Base-by-base conservation (phyloP, 2,797 vertebrate genomes). In the Myiothlypis coronata region DNA sequence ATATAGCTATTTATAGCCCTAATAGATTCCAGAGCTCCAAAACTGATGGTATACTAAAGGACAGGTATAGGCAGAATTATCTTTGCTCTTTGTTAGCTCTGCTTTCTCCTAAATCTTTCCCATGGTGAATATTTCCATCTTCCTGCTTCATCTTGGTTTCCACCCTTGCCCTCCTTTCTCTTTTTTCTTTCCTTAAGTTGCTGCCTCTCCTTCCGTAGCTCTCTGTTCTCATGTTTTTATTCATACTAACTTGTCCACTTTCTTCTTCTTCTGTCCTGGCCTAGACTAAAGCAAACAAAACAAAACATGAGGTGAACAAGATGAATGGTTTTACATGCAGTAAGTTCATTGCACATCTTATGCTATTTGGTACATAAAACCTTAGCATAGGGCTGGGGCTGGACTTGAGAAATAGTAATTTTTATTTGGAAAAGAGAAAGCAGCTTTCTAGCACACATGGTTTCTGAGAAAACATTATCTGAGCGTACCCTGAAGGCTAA, bases 381-480 rank as follows among this genome's bases (percentile, higher is more conserved):
- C 41, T 60, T 50, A 90, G 35, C 39, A 44, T 0, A 65, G 30
- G 46, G 11, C 60, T 71, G n/a, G n/a, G 41, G 15, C 32, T 91
- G 74, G 65, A 72, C 50, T 81, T 65, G 24, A 86, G 82, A 82
- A 90, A 87, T 11, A 56, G 28, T 44, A 15, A 37, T 81, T 87
- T 93, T 84, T 57, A 72, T 69, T 90, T 89, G 78, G 87, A 88
- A 93, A 94, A 75, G 83, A 86, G 65, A 95, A 93, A 91, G 55
- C 35, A 68, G 59, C 50, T 78, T 90, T 94, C 85, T 81, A 95
- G 72, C 55, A 78, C 55, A 88, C 83, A 2, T 86, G 85, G 77
- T 88, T 96, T 94, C 90, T 90, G 90, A 76, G 93, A 95, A 96
- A 94, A 95, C 67, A 91, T 81, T 65, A 86, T 95, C 87, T 93